Base-by-base conservation (phyloP, 2,113 vertebrate genomes). In the Muntiacus reevesi region DNA sequence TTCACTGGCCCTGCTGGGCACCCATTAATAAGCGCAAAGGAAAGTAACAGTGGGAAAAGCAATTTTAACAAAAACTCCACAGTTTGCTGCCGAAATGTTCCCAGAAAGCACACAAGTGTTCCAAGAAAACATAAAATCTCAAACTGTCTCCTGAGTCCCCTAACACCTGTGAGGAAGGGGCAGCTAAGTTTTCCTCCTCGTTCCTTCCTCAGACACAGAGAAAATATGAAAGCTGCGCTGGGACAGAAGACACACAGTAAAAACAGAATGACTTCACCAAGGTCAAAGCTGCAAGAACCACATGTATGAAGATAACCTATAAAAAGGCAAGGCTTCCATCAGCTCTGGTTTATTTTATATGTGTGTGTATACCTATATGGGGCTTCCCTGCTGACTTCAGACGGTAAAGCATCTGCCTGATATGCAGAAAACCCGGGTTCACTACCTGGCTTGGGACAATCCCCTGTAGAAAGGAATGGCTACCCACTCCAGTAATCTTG, bases 241-340 rank as follows among this genome's bases (percentile, higher is more conserved):
- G 7, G 28, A 45, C 3, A 14, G 17, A 88, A 85, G 93, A 55
- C 33, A 7, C 1, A 2, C 0, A 14, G 17, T 12, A 33, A 89
- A 92, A 50, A 40, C 3, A 40, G 40, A 64, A 57, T 0, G 16
- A 62, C 88, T 62, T 10, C 15, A 40, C 19, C 33, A 33, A 59
- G 59, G 59, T 59, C 6, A 19, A 19, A 33, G 30, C 4, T 17
- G 14, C 33, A 59, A 64, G 59, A 47, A 8, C 55, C 50, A 36
- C 28, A n/a, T 6, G 7, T 5, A 8, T 6, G 9, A 15, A 54
- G 30, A 40, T 17, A 10, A 9, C 82, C 59, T 6, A 7, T 2
- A 10, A n/a, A 60, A 67, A 4, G 6, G 8, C 5, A 30, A 45
- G 40, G 10, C n/a, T 17, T 5, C 28, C 6, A 0, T 7, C 5